Percentiles rank a stretch among this genome's conserved stretches.
Conservation (phyloP, 2,888 invertebrate genomes). For the Norana najaformis region DNA sequence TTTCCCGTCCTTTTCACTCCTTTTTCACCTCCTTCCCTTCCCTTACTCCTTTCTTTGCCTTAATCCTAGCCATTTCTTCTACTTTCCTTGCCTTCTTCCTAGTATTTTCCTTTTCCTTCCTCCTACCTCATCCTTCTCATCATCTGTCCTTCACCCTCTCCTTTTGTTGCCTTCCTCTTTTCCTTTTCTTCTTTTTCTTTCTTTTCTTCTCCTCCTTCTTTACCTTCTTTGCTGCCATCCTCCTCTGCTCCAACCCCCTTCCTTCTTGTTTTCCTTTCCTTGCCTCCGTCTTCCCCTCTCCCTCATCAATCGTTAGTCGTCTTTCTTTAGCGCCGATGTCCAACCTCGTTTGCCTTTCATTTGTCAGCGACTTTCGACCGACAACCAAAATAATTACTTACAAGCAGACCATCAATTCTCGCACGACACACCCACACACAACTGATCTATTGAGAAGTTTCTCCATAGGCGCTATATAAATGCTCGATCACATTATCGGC, state of each 20-base stretch:
- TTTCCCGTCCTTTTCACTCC: not conserved
- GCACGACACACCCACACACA: not conserved
- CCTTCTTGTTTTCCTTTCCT: not conserved
- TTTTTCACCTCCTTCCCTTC: not conserved
- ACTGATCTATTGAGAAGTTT: not conserved
- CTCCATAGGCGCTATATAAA: not conserved
- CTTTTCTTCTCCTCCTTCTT: not conserved
- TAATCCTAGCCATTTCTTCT: too few species aligned
- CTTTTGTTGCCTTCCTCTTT: not conserved
- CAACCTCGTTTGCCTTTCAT: not conserved
- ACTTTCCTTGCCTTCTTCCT: not conserved
- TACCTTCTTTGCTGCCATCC: not conserved
- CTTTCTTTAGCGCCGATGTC: not conserved
- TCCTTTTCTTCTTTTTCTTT: not conserved
- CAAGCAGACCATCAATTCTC: conserved; percentile 13
- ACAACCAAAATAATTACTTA: conserved; percentile 13
- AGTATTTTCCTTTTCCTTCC: not conserved
- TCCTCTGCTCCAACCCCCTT: not conserved
- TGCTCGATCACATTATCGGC: not conserved
- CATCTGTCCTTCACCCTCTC: not conserved
- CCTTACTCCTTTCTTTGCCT: not conserved
- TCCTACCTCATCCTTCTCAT: not conserved
- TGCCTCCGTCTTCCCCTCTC: not conserved
- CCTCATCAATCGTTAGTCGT: not conserved
- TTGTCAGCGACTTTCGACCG: not conserved